Percentiles rank a stretch among this genome's conserved stretches.
These are phyloP conservation scores for Brienomyrus longianalis DNA, from an alignment of 2,113 vertebrate species.

Conservation along the genomic window DNA sequence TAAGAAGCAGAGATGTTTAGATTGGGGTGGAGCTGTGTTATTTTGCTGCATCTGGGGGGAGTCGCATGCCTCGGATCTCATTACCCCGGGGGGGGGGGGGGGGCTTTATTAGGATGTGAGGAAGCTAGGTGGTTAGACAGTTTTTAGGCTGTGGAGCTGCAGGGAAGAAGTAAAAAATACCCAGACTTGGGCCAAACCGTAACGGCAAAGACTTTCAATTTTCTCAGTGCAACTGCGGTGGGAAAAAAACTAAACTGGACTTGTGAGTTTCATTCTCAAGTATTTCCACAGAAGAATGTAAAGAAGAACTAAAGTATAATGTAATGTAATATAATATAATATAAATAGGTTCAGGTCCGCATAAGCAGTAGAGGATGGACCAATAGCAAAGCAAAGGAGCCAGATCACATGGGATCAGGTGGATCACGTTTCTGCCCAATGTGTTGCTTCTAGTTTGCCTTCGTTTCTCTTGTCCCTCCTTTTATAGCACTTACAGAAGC, in stretches of 20 bases:
- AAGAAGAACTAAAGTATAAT: neutral
- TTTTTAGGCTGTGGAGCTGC: neutral
- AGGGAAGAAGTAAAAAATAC: constrained; percentile 22
- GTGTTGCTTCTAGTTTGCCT: neutral
- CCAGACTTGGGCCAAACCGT: constrained; percentile 22
- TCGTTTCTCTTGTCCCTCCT: neutral
- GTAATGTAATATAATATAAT: neutral
- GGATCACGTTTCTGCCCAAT: neutral
- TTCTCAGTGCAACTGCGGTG: constrained; percentile 31
- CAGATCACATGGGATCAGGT: neutral
- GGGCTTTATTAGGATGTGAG: neutral
- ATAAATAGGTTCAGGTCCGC: neutral
- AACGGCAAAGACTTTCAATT: constrained; percentile 34
- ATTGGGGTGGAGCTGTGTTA: neutral
- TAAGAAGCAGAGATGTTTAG: constrained; percentile 2
- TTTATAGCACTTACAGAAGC: neutral
- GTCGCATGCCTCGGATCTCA: neutral
- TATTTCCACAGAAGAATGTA: neutral
- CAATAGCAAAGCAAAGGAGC: neutral
- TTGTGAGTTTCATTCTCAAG: constrained; percentile 32
- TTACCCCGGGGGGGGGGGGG: neutral
- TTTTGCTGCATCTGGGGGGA: neutral
- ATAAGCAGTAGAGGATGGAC: neutral
- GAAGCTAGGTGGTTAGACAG: neutral
- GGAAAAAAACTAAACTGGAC: constrained; percentile 24